These are phyloP conservation scores for Tachina grossa DNA, from an alignment of 2,888 invertebrate genomes.

Conservation along the genomic window DNA sequence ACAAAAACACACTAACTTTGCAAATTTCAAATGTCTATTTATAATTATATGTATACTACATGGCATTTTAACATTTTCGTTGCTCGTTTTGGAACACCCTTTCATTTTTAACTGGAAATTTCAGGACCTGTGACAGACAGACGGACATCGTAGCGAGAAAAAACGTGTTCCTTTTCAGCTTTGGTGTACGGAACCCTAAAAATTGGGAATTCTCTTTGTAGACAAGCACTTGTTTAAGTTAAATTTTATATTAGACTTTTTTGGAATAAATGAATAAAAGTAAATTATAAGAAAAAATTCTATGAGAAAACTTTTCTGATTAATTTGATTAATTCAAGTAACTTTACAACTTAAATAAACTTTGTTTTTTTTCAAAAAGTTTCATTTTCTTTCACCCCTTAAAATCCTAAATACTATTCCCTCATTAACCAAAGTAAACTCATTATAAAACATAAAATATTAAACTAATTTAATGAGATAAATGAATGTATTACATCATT, in stretches of 20 bases:
- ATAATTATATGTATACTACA: too few species aligned
- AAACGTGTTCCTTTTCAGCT: too few species aligned
- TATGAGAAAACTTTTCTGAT: slow-evolving; percentile 6
- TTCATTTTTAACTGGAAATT: too few species aligned
- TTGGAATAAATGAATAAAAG: not conserved
- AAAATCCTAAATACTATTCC: slow-evolving; percentile 27
- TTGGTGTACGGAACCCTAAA: too few species aligned
- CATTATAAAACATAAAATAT: slow-evolving; percentile 64
- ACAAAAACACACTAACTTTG: too few species aligned
- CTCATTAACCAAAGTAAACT: slow-evolving; percentile 59
- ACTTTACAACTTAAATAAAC: slow-evolving; percentile 11
- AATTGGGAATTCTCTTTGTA: too few species aligned
- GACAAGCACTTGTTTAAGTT: not conserved
- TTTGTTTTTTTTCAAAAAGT: slow-evolving; percentile 8
- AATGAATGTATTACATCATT: slow-evolving; percentile 57
- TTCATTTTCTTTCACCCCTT: slow-evolving; percentile 22
- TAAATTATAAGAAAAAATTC: not conserved
- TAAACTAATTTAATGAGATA: slow-evolving; percentile 64
- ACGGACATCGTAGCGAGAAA: too few species aligned
- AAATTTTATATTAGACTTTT: not conserved
- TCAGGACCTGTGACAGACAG: too few species aligned
- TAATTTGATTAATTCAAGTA: slow-evolving; percentile 28
- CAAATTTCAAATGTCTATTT: too few species aligned
- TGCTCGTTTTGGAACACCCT: too few species aligned
- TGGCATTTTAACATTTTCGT: too few species aligned